Conservation (phyloP, 2,797 vertebrate genomes). For the Sebastes oblongus region DNA sequence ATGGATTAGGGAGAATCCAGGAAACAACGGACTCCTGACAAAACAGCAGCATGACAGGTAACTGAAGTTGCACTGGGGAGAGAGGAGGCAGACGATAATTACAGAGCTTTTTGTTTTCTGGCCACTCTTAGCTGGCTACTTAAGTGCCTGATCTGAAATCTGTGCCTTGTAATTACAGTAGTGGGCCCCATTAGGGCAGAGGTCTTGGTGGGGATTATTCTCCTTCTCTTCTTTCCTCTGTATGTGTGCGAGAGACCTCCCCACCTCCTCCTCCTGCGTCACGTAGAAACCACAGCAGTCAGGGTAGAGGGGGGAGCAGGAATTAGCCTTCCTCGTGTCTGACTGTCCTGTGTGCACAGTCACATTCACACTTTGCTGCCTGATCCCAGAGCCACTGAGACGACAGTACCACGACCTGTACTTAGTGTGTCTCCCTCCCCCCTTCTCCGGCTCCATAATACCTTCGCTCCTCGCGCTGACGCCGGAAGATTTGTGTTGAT, state of each 20-base stretch:
- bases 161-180: conserved; percentile 90
- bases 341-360: conserved; percentile 58
- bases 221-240: conserved; percentile 74
- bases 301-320: conserved; percentile 55
- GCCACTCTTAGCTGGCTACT: conserved; percentile 86
- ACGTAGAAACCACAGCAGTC: conserved; percentile 65
- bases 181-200: conserved; percentile 87
- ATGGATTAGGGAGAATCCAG: conserved; percentile 84
- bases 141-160: conserved; percentile 89
- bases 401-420: conserved; percentile 53
- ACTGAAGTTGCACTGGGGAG: conserved; percentile 79
- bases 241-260: conserved; percentile 52
- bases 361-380: conserved; percentile 58
- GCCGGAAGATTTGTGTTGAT: conserved; percentile 75
- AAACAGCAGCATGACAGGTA: conserved; percentile 85
- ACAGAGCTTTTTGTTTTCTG: conserved; percentile 88
- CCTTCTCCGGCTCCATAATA: conserved; percentile 41
- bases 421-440: conserved; percentile 49
- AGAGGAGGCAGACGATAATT: conserved; percentile 86
- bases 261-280: conserved; percentile 66
- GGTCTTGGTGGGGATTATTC: conserved; percentile 84
- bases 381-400: conserved; percentile 58
- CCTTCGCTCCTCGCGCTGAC: conserved; percentile 66
- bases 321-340: conserved; percentile 62
- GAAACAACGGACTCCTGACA: conserved; percentile 82